These are phyloP conservation scores for Orius insidiosus DNA, from an alignment of 1,140 invertebrate genomes.

Conservation along the genomic window DNA sequence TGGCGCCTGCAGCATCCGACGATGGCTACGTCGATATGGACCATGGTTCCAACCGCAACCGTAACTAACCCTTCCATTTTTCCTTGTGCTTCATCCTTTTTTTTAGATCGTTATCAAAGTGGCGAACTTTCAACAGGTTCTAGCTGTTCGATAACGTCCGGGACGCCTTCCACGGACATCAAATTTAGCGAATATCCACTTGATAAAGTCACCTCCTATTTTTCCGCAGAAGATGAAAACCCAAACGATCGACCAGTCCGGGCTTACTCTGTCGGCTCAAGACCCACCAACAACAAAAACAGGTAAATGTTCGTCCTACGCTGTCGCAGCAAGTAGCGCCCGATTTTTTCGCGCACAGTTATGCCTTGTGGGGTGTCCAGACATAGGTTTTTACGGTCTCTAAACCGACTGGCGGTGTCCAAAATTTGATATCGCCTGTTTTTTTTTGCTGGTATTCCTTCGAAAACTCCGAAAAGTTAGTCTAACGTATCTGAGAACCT, in stretches of 20 bases:
- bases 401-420: too few relatives aligned
- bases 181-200: conserved; percentile 43
- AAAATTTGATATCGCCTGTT: too few relatives aligned
- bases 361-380: too few relatives aligned
- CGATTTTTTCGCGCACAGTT: too few relatives aligned
- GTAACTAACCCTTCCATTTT: conserved; percentile 9
- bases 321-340: too few relatives aligned
- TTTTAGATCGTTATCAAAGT: conserved; percentile 21
- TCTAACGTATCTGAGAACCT: too few relatives aligned
- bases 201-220: conserved; percentile 45
- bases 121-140: conserved; percentile 38
- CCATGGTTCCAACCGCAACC: conserved; percentile 24
- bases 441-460: too few relatives aligned
- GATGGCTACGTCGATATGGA: conserved; percentile 50
- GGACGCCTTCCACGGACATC: conserved; percentile 42
- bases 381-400: too few relatives aligned
- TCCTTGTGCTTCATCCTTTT: neutral
- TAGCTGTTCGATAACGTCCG: conserved; percentile 53
- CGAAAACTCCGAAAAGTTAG: too few relatives aligned
- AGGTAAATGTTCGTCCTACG: too few relatives aligned
- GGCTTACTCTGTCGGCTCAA: conserved; percentile 75
- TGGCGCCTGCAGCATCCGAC: conserved; percentile 34
- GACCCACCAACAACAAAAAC: conserved; percentile 26
- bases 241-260: conserved; percentile 41
- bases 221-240: conserved; percentile 37